A percentile compares a stretch with the other conserved stretches of the same genome.
Evolutionary conservation across 2,888 invertebrate genomes (phyloP).

Genomic region (Nemapogon koenigi): DNA sequence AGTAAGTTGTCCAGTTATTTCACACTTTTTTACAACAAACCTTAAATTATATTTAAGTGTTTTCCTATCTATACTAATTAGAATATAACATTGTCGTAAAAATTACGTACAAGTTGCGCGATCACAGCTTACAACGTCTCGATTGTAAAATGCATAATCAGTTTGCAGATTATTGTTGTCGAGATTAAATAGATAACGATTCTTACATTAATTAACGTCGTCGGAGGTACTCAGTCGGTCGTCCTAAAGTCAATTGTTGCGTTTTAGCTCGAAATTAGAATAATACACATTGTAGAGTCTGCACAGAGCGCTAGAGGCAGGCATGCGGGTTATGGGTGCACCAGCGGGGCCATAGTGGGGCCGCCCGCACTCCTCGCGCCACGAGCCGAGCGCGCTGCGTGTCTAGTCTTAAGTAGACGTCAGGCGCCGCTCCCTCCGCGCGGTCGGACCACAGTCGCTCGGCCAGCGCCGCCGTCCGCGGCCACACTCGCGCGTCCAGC

Average conservation of each 20-base stretch:
- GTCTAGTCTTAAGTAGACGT: slow-evolving; percentile 72
- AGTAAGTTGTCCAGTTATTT: too few relatives aligned
- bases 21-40: too few relatives aligned
- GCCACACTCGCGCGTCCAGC: slow-evolving; percentile 83
- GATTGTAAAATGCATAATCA: too few relatives aligned
- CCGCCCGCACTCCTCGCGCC: slow-evolving; percentile 68
- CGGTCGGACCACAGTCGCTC: slow-evolving; percentile 79
- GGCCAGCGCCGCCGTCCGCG: slow-evolving; percentile 80
- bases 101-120: slow-evolving; percentile 7
- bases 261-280: too few relatives aligned
- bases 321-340: slow-evolving; percentile 78
- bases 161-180: too few relatives aligned
- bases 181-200: too few relatives aligned
- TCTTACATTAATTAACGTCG: too few relatives aligned
- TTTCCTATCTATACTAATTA: too few relatives aligned
- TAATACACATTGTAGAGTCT: too few relatives aligned
- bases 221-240: too few relatives aligned
- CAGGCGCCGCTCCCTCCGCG: slow-evolving; percentile 55
- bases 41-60: slow-evolving; percentile 7
- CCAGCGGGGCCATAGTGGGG: slow-evolving; percentile 80
- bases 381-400: slow-evolving; percentile 71
- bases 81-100: slow-evolving; percentile 1
- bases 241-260: too few relatives aligned
- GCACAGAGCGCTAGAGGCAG: slow-evolving; percentile 60
- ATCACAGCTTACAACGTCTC: too few relatives aligned